Percentiles rank a stretch among this genome's conserved stretches.
These are phyloP conservation scores for Eciton burchellii DNA, from an alignment of 1,140 invertebrate species.

Conservation along the genomic window DNA sequence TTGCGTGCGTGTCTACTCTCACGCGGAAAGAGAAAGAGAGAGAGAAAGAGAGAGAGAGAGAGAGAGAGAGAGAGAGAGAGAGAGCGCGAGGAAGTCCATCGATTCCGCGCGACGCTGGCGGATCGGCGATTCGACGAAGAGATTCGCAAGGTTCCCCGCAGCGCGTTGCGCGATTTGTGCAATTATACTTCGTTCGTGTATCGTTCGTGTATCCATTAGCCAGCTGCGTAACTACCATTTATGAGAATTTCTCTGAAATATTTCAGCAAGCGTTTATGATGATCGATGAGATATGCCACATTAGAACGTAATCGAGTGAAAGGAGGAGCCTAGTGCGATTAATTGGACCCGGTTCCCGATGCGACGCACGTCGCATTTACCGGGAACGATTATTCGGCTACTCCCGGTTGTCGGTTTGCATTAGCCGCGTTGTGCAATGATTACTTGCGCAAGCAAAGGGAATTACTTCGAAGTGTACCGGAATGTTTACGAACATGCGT, in stretches of 20 bases:
- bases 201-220: too few species aligned
- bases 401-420: conserved; percentile 1
- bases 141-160: background rate
- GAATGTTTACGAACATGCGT: too few species aligned
- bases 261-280: background rate
- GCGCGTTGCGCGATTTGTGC: background rate
- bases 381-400: background rate
- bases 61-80: too few species aligned
- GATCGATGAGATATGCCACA: conserved; percentile 17
- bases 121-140: conserved; percentile 7
- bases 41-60: too few species aligned
- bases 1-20: background rate
- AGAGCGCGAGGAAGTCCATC: conserved; percentile 32
- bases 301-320: conserved; percentile 23
- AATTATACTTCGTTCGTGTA: too few species aligned
- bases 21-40: background rate
- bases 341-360: background rate
- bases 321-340: conserved; percentile 2
- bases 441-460: too few species aligned
- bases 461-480: background rate
- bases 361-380: background rate
- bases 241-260: background rate
- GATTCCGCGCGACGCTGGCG: background rate
- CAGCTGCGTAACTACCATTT: conserved; percentile 5
- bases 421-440: too few species aligned